phyloP scores from a whole-genome alignment of 2,113 vertebrate species.

The Gymnarchus niloticus region DNA sequence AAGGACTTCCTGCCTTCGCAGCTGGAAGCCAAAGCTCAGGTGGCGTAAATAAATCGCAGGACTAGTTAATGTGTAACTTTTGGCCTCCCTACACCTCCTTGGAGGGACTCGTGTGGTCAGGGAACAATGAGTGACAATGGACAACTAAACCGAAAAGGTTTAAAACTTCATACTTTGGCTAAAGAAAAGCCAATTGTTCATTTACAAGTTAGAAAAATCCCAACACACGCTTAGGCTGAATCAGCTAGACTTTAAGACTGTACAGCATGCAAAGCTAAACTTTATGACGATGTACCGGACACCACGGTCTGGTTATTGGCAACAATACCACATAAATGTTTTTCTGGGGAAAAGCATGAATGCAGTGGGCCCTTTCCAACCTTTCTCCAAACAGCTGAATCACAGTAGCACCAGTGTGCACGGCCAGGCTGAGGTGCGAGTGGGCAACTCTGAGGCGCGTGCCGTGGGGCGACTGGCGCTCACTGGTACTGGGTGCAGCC shows the following conservation, averaged over 20 bases:
- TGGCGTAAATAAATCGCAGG: conserved; percentile 24
- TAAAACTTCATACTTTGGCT: too few relatives aligned
- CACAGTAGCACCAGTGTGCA: conserved; percentile 52
- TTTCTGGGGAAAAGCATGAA: not conserved
- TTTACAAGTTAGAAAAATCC: not conserved
- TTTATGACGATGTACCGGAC: not conserved
- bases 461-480: conserved; percentile 47
- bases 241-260: not conserved
- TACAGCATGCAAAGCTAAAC: too few relatives aligned
- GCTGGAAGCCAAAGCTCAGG: conserved; percentile 61
- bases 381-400: conserved; percentile 30
- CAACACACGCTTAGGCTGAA: not conserved
- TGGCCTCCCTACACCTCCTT: not conserved
- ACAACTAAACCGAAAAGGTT: not conserved
- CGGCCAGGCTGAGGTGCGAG: conserved; percentile 48
- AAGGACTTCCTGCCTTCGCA: conserved; percentile 52
- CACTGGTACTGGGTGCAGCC: conserved; percentile 49
- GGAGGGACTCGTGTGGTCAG: not conserved
- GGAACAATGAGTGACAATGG: not conserved
- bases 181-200: too few relatives aligned
- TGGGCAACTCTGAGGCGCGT: conserved; percentile 53
- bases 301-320: not conserved
- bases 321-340: not conserved
- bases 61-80: not conserved
- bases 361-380: not conserved